Evolutionary conservation across 2,888 invertebrate genomes (phyloP), one percentile per base, ranked within the genome.

Genomic region (Omphaloscelis lunosa): DNA sequence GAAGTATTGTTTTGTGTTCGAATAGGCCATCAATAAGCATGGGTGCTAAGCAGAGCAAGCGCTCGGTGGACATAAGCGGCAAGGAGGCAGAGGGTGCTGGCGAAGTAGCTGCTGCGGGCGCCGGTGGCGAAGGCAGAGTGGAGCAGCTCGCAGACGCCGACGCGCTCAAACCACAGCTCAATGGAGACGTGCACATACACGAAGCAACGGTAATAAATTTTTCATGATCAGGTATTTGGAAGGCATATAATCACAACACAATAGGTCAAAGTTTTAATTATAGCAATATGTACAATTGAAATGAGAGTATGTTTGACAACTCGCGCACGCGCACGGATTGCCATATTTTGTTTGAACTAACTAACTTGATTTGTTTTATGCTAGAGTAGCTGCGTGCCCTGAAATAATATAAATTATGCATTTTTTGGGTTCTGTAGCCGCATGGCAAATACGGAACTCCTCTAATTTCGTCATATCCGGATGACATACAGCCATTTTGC

Each of bases 21-120:
- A 71, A 72, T 82, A 93, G 93, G 90, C 88, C 90, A 92, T 91
- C 91, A 97, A 95, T 94, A 88, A 95, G 91, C 86, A 98, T 98
- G 98, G 98, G 98, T 97, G 98, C 98, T 96, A 97, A 98, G 97
- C 98, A 98, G 97, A 98, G 98, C 96, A 98, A 98, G 96, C 98
- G 98, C 97, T 98, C 98, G 92, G 98, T 98, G 95, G 98, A 98
- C 95, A 98, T 98, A 95, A 98, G 98, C 94, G 97, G 97, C 90
- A 97, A 97, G 95, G 96, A 98, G 97, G 96, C 96, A 72, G 97
- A 97, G 89, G 97, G 97, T 83, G 97, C 97, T 77, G 97, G 97
- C 77, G 97, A 97, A 86, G 97, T 97, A 82, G 95, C 97, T 75
- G 97, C 96, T 80, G 97, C 97, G 78, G 97, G 97, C 84, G 97